Evolutionary conservation across 2,797 vertebrate species (phyloP).

Genomic region (Xenopus petersii): DNA sequence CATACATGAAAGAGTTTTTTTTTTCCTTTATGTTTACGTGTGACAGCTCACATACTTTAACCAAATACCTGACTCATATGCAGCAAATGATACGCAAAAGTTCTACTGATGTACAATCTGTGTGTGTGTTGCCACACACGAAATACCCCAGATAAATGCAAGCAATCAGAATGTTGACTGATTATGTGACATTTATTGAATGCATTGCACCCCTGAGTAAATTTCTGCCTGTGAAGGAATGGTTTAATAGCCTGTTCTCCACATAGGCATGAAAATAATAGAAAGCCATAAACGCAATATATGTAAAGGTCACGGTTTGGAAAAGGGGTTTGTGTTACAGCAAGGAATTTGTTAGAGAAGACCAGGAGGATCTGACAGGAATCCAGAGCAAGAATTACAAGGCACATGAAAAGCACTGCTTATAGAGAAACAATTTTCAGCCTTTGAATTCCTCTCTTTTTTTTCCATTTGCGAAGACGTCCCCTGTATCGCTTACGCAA

Average conservation of each 20-base stretch:
- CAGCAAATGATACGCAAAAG: too few relatives aligned
- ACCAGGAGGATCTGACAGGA: slow-evolving; percentile 13
- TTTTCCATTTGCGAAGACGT: background rate
- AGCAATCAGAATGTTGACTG: slow-evolving; percentile 1
- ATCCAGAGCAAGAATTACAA: background rate
- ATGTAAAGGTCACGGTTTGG: slow-evolving; percentile 1
- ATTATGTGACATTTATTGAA: slow-evolving; percentile 2
- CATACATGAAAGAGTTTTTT: too few relatives aligned
- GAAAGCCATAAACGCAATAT: background rate
- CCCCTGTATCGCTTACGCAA: too few relatives aligned
- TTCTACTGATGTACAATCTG: too few relatives aligned
- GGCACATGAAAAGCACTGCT: background rate
- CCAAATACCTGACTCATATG: too few relatives aligned
- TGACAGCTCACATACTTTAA: too few relatives aligned
- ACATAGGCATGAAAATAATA: background rate
- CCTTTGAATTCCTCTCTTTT: background rate
- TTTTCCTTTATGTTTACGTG: too few relatives aligned
- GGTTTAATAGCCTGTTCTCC: background rate
- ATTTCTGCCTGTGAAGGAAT: background rate
- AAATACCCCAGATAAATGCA: background rate
- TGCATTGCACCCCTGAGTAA: background rate
- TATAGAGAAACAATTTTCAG: slow-evolving; percentile 4
- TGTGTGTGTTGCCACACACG: too few relatives aligned
- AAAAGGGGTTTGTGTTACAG: slow-evolving; percentile 13
- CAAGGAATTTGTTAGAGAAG: slow-evolving; percentile 1